Evolutionary conservation across 2,113 vertebrate genomes (phyloP).

Genomic region (Dromaius novaehollandiae): DNA sequence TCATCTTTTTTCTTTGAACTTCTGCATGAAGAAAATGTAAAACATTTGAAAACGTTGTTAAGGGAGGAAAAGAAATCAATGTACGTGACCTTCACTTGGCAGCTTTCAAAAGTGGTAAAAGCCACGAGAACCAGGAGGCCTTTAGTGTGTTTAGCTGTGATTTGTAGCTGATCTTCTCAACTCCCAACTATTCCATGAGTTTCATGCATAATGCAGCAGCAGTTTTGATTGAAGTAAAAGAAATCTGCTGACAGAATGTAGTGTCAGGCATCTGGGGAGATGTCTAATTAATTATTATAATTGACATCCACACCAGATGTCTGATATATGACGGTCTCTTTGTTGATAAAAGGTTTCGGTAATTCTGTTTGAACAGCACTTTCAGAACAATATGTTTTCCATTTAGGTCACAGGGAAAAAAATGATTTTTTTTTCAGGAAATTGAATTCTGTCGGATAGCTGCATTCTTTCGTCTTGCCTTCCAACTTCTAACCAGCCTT

Average conservation of each 20-base stretch:
- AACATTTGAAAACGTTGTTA: neutral
- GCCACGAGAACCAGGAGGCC: neutral
- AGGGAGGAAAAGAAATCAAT: neutral
- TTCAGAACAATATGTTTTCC: conserved; percentile 72
- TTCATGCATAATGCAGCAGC: conserved; percentile 68
- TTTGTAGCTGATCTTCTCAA: conserved; percentile 26
- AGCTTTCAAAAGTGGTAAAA: neutral
- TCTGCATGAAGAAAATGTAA: neutral
- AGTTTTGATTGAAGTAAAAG: conserved; percentile 59
- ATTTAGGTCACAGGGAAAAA: conserved; percentile 51
- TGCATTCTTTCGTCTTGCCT: conserved; percentile 17
- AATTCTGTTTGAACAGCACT: conserved; percentile 69
- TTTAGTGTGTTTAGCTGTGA: neutral
- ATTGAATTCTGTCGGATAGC: conserved; percentile 30
- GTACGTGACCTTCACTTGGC: neutral
- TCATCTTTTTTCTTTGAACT: neutral
- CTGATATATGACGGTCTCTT: conserved; percentile 56
- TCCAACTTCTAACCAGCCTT: conserved; percentile 46
- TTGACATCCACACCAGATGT: conserved; percentile 71
- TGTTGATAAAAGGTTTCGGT: conserved; percentile 69
- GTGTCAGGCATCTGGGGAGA: conserved; percentile 71
- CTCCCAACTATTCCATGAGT: conserved; percentile 33
- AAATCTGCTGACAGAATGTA: conserved; percentile 69
- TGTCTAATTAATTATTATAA: conserved; percentile 75
- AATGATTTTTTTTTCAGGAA: conserved; percentile 16